Evolutionary conservation across 2,888 invertebrate genomes (phyloP), one percentile per base, ranked within the genome.

Genomic region (Apodemia duryi): DNA sequence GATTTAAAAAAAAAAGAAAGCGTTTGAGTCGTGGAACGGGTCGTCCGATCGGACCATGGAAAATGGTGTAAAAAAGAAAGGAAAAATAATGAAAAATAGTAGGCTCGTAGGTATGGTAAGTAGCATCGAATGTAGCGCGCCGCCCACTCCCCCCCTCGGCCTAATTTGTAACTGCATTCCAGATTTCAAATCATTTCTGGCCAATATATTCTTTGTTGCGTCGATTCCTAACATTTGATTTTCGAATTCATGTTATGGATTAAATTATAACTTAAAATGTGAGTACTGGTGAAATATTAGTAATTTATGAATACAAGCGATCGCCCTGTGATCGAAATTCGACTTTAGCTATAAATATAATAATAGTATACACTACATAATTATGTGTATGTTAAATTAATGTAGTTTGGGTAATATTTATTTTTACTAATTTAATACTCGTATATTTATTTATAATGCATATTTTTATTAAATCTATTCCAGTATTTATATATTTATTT

Each of bases 81-180:
- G 84, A 85, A 82, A 85, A 77, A 78, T 73, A 74, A 71, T 76
- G 78, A 76, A 83, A 84, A 88, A 87, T 82, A 78, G 77, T 83
- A 82, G 84, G 84, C 81, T 72, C 81, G 70, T 73, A 80, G 82
- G 85, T 85, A 87, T 84, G 84, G 87, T 88, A 89, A 88, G 87
- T 83, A 88, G 83, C 79, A 75, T 75, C 54, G 64, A 64, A 46
- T 46, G 63, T 54, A 69, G 78, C 77, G 67, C 72, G 51, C 54
- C 54, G 29, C 54, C 54, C 54, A 54, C 54, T 54, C 54, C 54
- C 54, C 29, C 54, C 21, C 13, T 54, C 54, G 54, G 29, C 72
- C 78, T 83, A 82, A 86, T 85, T 82, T 80, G 80, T 79, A 46
- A 74, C 74, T 76, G 73, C 74, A 77, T 74, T 46, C 72, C 73